Evolutionary conservation across 2,113 vertebrate genomes (phyloP), one percentile per base, ranked within the genome.

Genomic region (Tetrax tetrax): DNA sequence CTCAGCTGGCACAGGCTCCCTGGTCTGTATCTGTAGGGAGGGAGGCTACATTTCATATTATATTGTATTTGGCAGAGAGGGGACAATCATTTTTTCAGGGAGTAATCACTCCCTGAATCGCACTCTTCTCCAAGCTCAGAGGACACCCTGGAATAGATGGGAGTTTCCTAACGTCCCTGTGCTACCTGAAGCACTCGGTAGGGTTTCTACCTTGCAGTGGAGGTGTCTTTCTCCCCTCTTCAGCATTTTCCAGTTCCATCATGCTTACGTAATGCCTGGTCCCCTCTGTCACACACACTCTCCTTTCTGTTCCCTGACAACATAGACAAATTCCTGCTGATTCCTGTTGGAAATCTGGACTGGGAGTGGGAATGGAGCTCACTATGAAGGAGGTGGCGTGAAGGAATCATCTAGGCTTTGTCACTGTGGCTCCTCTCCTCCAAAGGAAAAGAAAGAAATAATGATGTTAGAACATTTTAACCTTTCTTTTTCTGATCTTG

Each of bases 391-490:
- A 89, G 20, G 13, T 59, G 31, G 33, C 68, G 72, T 56, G 65
- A 96, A 83, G 71, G 50, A 93, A 50, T 61, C 41, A 78, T 63
- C 47, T 60, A 76, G 88, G 93, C 45, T 95, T 92, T 96, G 82
- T 71, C 53, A 53, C 87, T n/a, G 48, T 72, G 81, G 70, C 53
- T 91, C 41, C 37, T 90, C 51, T 96, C n/a, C 41, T 95, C 83
- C 84, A 72, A 92, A 78, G 57, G 65, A 93, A 83, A 54, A 63
- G 48, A 48, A 92, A 94, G 78, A 97, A 81, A 96, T 95, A 97
- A 96, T 70, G 83, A 96, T 92, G 87, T 95, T 96, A 77, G 89
- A 97, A 95, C 94, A 96, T 96, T 97, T 97, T 96, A 97, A 97
- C 92, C 96, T 97, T 95, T 94, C 93, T 85, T 97, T 96, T 96